Evolutionary conservation across 2,888 invertebrate genomes (phyloP).

Genomic region (Synanthedon vespiformis): DNA sequence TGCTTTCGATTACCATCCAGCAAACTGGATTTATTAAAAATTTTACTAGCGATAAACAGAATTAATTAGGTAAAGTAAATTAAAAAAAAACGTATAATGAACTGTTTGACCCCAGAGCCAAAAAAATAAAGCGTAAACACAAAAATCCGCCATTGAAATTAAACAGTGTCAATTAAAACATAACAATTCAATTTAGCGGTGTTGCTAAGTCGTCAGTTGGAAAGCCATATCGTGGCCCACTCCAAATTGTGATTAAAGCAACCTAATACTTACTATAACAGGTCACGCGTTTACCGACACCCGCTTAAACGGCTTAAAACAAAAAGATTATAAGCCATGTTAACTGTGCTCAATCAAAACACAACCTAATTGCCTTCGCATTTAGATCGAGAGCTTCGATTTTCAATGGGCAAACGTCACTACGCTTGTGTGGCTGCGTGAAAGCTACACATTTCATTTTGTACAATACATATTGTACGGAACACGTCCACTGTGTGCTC

Average conservation of each 20-base stretch:
- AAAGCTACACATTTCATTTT: slow-evolving; percentile 69
- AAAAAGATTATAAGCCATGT: slow-evolving; percentile 24
- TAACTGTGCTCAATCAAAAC: slow-evolving; percentile 9
- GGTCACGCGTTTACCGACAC: slow-evolving; percentile 65
- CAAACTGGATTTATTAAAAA: no score
- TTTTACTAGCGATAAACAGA: no score
- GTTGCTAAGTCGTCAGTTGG: slow-evolving; percentile 51
- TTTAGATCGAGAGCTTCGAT: slow-evolving; percentile 11
- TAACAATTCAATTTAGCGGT: slow-evolving; percentile 43
- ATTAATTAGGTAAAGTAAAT: no score
- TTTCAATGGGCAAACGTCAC: slow-evolving; percentile 26
- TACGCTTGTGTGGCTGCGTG: slow-evolving; percentile 59
- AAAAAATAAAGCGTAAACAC: background rate
- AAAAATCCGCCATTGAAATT: slow-evolving; percentile 7
- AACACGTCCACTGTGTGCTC: slow-evolving; percentile 52
- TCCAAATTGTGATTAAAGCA: slow-evolving; percentile 70
- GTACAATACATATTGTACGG: slow-evolving; percentile 66
- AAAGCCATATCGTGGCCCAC: slow-evolving; percentile 65
- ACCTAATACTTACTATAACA: slow-evolving; percentile 70
- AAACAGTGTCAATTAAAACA: slow-evolving; percentile 15
- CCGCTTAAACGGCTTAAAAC: slow-evolving; percentile 25
- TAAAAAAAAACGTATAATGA: no score
- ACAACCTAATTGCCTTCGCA: slow-evolving; percentile 9
- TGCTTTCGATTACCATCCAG: no score
- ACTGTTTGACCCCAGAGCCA: background rate